Evolutionary conservation across 2,797 vertebrate genomes (phyloP).

Genomic region (Semotilus atromaculatus): DNA sequence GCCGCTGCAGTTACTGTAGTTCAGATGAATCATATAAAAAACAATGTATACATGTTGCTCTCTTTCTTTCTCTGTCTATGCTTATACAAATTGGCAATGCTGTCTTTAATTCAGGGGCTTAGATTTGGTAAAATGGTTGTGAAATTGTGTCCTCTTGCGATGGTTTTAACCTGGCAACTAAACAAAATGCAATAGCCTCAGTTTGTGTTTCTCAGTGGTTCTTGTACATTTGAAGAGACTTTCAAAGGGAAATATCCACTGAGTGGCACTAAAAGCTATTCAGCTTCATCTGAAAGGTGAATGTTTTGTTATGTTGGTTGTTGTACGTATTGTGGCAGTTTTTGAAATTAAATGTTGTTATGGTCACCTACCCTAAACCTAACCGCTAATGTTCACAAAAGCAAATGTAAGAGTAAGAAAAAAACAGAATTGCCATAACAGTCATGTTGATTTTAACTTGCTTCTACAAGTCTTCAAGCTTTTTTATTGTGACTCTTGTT

Average conservation of each 20-base stretch:
- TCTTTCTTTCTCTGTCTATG: conserved; percentile 27
- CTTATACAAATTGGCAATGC: not conserved
- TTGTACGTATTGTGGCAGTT: not conserved
- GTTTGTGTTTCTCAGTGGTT: not conserved
- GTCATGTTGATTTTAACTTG: not conserved
- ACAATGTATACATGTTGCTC: not conserved
- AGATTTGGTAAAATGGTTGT: not conserved
- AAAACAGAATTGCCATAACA: no score
- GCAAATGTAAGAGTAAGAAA: not conserved
- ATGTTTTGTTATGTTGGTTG: not conserved
- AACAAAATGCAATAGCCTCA: not conserved
- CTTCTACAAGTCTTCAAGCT: not conserved
- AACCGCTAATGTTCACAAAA: not conserved
- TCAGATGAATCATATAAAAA: conserved; percentile 1
- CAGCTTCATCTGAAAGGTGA: not conserved
- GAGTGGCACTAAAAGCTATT: not conserved
- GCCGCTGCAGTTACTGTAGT: not conserved
- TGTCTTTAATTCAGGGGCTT: not conserved
- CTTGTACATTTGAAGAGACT: not conserved
- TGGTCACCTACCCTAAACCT: not conserved
- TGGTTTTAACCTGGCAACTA: not conserved
- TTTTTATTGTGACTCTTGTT: not conserved
- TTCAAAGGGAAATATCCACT: not conserved
- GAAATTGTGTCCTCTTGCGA: not conserved
- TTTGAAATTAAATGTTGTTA: not conserved